A percentile compares a stretch with the other conserved stretches of the same genome.
Conservation (phyloP, 2,113 vertebrate species). For the Triplophysa rosa region DNA sequence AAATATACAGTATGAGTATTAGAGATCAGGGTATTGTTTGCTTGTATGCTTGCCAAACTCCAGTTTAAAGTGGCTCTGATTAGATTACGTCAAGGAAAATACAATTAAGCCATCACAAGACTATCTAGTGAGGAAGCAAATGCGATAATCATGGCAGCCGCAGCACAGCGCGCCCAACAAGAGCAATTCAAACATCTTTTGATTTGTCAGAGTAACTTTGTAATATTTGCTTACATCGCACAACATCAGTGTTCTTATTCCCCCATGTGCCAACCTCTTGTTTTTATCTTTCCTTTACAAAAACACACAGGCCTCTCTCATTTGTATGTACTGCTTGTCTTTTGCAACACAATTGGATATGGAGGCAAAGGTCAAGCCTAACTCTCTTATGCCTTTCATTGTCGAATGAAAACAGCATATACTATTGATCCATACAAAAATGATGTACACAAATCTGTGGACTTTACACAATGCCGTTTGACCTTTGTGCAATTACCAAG, state of each 20-base stretch:
- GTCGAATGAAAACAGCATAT: conserved; percentile 20
- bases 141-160: conserved; percentile 16
- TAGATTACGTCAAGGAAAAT: too few relatives aligned
- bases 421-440: conserved; percentile 47
- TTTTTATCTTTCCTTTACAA: conserved; percentile 41
- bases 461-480: conserved; percentile 20
- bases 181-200: neutral
- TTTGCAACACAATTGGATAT: conserved; percentile 41
- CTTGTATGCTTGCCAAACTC: too few relatives aligned
- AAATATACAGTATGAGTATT: too few relatives aligned
- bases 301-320: conserved; percentile 12
- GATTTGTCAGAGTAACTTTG: conserved; percentile 21
- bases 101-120: neutral
- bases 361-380: conserved; percentile 48
- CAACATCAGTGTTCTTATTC: conserved; percentile 27
- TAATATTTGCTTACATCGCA: conserved; percentile 13
- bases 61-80: neutral
- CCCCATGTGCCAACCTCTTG: conserved; percentile 25
- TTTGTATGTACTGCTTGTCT: conserved; percentile 47
- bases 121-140: neutral
- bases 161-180: conserved; percentile 29
- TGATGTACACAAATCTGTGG: conserved; percentile 42
- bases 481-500: conserved; percentile 51
- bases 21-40: neutral
- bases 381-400: conserved; percentile 37